Percentiles rank a stretch among this genome's conserved stretches.
phyloP scores from a whole-genome alignment of 2,888 invertebrate genomes.

The Trachelus iudaicus region DNA sequence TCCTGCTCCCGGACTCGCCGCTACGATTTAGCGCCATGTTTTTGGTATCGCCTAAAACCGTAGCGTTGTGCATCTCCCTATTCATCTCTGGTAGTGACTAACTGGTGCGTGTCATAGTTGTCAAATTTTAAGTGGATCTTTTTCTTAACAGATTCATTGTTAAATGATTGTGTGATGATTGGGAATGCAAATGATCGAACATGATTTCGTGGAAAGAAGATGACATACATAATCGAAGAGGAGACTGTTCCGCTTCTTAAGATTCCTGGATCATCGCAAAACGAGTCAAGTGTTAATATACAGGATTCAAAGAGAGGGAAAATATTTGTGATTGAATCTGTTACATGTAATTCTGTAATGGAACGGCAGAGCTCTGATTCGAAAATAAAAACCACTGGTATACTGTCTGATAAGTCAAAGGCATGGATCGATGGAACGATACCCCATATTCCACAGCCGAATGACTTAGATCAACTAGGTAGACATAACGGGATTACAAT shows the following conservation, averaged over 20 bases:
- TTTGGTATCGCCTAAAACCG: too few species aligned
- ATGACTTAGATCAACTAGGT: constrained; percentile 26
- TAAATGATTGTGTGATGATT: constrained; percentile 27
- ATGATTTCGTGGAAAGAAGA: constrained; percentile 19
- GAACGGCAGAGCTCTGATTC: not conserved
- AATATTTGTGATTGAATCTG: not conserved
- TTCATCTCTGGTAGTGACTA: not conserved
- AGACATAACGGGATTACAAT: constrained; percentile 34
- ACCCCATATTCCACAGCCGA: constrained; percentile 42
- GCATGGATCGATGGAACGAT: constrained; percentile 31
- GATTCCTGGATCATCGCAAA: constrained; percentile 6
- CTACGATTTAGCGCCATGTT: too few species aligned
- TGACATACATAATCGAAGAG: constrained; percentile 30
- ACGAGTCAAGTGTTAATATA: constrained; percentile 25
- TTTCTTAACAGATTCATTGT: not conserved
- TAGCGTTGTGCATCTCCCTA: too few species aligned
- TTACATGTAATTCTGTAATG: not conserved
- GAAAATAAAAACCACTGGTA: not conserved
- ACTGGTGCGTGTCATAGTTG: not conserved
- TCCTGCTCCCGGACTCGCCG: too few species aligned
- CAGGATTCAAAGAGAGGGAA: constrained; percentile 37
- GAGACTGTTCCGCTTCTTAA: constrained; percentile 17
- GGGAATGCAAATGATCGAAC: constrained; percentile 3
- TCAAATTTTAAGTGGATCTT: not conserved
- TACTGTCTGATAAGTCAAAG: not conserved